phyloP scores from a whole-genome alignment of 2,888 invertebrate genomes.

The Strigamia maritima region DNA sequence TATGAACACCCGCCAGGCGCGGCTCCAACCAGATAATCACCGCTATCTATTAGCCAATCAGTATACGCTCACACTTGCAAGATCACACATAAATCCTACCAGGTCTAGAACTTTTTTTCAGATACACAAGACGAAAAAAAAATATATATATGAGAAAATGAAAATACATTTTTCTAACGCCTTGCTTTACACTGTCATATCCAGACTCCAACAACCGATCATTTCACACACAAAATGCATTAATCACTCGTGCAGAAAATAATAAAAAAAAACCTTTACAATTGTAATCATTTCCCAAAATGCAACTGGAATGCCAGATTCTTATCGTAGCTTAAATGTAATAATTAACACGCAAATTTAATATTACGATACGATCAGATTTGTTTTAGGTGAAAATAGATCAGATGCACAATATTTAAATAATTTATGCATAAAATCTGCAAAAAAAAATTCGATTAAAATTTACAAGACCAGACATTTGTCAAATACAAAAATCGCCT shows the following conservation, averaged over 20 bases:
- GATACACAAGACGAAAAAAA: not conserved
- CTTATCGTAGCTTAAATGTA: too few relatives aligned
- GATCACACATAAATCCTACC: slow-evolving; percentile 20
- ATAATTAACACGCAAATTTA: too few relatives aligned
- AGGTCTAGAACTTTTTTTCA: not conserved
- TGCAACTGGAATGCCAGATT: too few relatives aligned
- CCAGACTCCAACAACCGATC: slow-evolving; percentile 1
- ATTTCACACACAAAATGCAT: not conserved
- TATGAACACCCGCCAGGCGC: slow-evolving; percentile 17
- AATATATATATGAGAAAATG: not conserved
- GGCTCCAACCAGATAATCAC: slow-evolving; percentile 14
- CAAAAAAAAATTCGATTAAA: too few relatives aligned
- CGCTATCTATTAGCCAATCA: slow-evolving; percentile 27
- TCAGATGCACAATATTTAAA: too few relatives aligned
- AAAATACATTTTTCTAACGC: not conserved
- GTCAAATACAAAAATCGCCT: too few relatives aligned
- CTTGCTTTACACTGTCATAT: slow-evolving; percentile 7
- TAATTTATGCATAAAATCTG: too few relatives aligned
- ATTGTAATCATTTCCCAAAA: too few relatives aligned
- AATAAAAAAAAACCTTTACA: not conserved
- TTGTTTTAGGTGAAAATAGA: too few relatives aligned
- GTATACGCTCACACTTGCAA: not conserved
- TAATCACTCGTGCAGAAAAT: not conserved
- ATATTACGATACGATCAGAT: too few relatives aligned
- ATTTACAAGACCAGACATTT: too few relatives aligned